Conservation (phyloP, 2,113 vertebrate genomes). For the Prunella fulvescens region DNA sequence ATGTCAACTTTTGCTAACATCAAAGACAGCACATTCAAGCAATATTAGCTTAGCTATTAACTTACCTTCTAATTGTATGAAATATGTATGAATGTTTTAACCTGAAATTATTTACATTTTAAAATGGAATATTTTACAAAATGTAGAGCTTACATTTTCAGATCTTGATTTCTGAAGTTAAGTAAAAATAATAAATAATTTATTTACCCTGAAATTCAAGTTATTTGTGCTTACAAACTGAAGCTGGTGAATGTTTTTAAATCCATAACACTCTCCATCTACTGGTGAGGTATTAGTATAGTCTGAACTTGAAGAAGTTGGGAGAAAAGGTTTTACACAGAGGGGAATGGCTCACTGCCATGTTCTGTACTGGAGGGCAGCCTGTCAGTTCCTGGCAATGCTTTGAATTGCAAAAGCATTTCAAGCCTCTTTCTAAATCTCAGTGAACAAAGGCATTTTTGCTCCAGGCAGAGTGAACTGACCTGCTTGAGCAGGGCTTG, state of each 20-base stretch:
- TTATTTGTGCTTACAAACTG: background rate
- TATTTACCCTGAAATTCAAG: background rate
- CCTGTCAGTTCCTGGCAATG: background rate
- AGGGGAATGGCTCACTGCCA: background rate
- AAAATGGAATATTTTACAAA: background rate
- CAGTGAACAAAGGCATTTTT: background rate
- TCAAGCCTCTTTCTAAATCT: background rate
- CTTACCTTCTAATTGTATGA: background rate
- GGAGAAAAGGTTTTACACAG: background rate
- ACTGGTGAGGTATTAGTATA: background rate
- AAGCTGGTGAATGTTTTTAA: background rate
- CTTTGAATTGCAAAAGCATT: background rate
- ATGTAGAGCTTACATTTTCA: background rate
- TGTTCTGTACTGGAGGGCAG: background rate
- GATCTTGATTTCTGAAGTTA: background rate
- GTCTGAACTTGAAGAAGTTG: background rate
- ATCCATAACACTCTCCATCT: background rate
- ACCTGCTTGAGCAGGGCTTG: background rate
- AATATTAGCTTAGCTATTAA: background rate
- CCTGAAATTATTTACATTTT: background rate
- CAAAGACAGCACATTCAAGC: background rate
- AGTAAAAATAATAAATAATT: background rate
- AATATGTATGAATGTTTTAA: background rate
- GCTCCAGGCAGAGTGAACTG: background rate
- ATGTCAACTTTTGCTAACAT: background rate